phyloP scores from a whole-genome alignment of 2,113 vertebrate species.

The Nothobranchius furzeri region DNA sequence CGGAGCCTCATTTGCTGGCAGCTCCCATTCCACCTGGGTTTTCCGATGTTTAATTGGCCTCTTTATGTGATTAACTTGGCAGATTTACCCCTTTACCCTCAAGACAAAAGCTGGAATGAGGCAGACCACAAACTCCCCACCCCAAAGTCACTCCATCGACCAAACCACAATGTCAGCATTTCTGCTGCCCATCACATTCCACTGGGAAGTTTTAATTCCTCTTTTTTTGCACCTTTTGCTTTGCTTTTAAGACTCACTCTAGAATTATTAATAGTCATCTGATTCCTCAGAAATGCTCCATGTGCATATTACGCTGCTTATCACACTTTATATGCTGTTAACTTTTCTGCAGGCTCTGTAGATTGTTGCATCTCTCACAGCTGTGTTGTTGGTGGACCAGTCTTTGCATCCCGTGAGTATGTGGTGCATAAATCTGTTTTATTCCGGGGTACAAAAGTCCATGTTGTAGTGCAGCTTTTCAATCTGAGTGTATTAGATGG shows the following conservation, averaged over 20 bases:
- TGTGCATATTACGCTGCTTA: conserved; percentile 56
- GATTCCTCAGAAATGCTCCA: conserved; percentile 55
- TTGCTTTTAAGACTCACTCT: conserved; percentile 40
- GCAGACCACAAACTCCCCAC: conserved; percentile 62
- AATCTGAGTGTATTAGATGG: conserved; percentile 20
- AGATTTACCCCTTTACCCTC: conserved; percentile 78
- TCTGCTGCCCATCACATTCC: conserved; percentile 47
- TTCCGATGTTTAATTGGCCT: conserved; percentile 79
- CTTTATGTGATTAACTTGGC: conserved; percentile 84
- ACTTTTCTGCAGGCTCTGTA: conserved; percentile 48
- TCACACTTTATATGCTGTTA: conserved; percentile 43
- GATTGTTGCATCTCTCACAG: conserved; percentile 26
- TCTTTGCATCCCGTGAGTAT: conserved; percentile 30
- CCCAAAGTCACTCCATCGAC: conserved; percentile 74
- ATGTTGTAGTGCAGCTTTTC: conserved; percentile 11
- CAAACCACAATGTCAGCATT: conserved; percentile 66
- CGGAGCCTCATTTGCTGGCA: conserved; percentile 71
- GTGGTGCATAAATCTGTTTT: conserved; percentile 34
- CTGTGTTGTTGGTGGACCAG: conserved; percentile 11
- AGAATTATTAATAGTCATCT: conserved; percentile 54
- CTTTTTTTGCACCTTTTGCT: conserved; percentile 54
- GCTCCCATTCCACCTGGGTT: conserved; percentile 76
- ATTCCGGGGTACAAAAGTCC: conserved; percentile 16
- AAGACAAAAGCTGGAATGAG: conserved; percentile 70
- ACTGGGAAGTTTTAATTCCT: conserved; percentile 59